Evolutionary conservation across 2,888 invertebrate genomes (phyloP), one percentile per base, ranked within the genome.

Genomic region (Dryococelus australis): DNA sequence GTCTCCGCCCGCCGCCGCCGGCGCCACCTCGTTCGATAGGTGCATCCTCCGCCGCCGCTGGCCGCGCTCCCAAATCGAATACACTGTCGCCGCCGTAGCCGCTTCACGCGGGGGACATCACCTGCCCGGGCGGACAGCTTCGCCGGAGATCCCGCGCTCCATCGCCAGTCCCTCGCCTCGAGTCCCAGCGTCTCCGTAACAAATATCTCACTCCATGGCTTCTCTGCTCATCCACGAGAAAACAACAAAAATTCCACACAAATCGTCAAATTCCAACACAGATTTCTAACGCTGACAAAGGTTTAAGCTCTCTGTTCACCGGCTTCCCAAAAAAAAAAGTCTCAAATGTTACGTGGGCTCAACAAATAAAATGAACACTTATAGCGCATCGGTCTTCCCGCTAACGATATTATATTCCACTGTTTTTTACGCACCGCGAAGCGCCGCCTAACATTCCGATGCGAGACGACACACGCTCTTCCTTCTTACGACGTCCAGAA

Each of bases 21-120:
- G 79, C 10, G 87, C 81, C 84, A 87, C 86, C 87, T 89, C 89
- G 12, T 88, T 87, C 65, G 89, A 86, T 78, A 88, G 85, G 86
- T 88, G 88, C 88, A 88, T 89, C 79, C 86, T 27, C 51, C 84
- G 84, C 84, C 80, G 86, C 86, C 86, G 53, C 53, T 51, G 79
- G 84, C 47, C 83, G 28, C 47, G 43, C 47, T 51, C 8, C 47
- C 16, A 51, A 26, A 65, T 53, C 10, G 26, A 85, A 85, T 47
- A 43, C 85, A 43, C 35, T n/a, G 26, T 85, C 65, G 65, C 28
- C 83, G n/a, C 20, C 47, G 47, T 3, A 47, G 47, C 47, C 47
- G 16, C 47, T 47, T 26, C 43, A 43, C 43, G 26, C 85, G 51
- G 43, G 47, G 51, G 43, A 20, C 51, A 43, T 43, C 51, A 83